These are phyloP conservation scores for Physella acuta DNA, from an alignment of 1,140 invertebrate genomes.

Conservation along the genomic window DNA sequence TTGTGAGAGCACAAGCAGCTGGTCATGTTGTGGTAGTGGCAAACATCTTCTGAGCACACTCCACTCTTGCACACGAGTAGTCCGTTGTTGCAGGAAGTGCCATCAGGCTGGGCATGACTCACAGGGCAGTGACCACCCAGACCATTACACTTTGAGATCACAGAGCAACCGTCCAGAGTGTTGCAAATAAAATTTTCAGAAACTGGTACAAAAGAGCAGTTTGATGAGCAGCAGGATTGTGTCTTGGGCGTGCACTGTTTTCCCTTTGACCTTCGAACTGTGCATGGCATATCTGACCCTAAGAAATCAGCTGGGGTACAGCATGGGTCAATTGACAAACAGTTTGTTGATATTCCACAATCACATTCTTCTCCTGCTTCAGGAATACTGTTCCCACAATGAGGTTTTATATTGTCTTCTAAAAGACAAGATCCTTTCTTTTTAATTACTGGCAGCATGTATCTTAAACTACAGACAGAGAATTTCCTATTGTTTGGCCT, in stretches of 20 bases:
- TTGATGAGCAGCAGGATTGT: slow-evolving; percentile 36
- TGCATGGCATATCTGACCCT: slow-evolving; percentile 36
- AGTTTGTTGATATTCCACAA: slow-evolving; percentile 39
- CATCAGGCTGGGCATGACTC: slow-evolving; percentile 23
- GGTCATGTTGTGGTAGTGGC: slow-evolving; percentile 27
- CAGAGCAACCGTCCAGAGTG: slow-evolving; percentile 30
- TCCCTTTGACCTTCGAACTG: slow-evolving; percentile 29
- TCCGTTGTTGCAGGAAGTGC: slow-evolving; percentile 33
- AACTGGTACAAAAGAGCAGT: slow-evolving; percentile 29
- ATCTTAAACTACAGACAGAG: slow-evolving; percentile 46
- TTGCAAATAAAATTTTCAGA: slow-evolving; percentile 29
- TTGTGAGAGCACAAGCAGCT: slow-evolving; percentile 34
- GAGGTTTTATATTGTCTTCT: slow-evolving; percentile 12
- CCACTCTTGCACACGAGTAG: slow-evolving; percentile 35
- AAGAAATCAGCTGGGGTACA: slow-evolving; percentile 39
- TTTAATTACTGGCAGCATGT: slow-evolving; percentile 45
- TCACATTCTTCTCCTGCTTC: slow-evolving; percentile 52
- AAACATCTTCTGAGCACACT: slow-evolving; percentile 34
- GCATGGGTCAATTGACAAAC: slow-evolving; percentile 40
- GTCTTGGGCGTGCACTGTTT: slow-evolving; percentile 38
- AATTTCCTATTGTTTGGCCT: slow-evolving; percentile 44
- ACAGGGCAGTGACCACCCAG: slow-evolving; percentile 32
- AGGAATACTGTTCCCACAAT: slow-evolving; percentile 43
- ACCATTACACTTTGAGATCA: slow-evolving; percentile 35
- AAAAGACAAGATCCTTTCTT: slow-evolving; percentile 39